These are phyloP conservation scores for Ibidorhyncha struthersii DNA, from an alignment of 2,113 vertebrate genomes.

Conservation along the genomic window DNA sequence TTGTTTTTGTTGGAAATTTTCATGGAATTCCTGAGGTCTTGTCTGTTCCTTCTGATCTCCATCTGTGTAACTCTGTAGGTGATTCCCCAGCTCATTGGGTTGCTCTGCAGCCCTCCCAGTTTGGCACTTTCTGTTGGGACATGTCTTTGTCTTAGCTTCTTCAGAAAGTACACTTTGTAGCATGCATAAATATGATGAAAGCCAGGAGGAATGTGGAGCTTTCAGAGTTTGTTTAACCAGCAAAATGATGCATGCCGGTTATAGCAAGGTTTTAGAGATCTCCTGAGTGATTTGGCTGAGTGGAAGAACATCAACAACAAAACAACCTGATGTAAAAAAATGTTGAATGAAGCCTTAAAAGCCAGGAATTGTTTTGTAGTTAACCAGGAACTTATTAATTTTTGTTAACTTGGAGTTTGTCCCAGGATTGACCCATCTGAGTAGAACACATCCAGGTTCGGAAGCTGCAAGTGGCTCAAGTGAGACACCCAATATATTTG, in stretches of 20 bases:
- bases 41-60: not conserved
- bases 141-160: not conserved
- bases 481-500: not conserved
- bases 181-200: not conserved
- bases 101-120: not conserved
- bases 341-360: not conserved
- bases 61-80: not conserved
- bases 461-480: not conserved
- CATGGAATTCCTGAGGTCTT: not conserved
- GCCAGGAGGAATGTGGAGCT: not conserved
- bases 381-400: not conserved
- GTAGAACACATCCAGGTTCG: not conserved
- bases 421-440: not conserved
- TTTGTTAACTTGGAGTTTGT: not conserved
- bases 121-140: rapidly evolving
- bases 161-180: not conserved
- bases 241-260: not conserved
- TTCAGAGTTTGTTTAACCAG: not conserved
- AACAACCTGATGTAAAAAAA: not conserved
- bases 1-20: not conserved
- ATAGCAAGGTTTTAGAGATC: not conserved
- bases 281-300: not conserved
- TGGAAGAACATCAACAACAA: not conserved
- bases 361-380: not conserved
- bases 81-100: not conserved